phyloP scores from a whole-genome alignment of 1,140 invertebrate genomes.

The Steinernema khuongi region DNA sequence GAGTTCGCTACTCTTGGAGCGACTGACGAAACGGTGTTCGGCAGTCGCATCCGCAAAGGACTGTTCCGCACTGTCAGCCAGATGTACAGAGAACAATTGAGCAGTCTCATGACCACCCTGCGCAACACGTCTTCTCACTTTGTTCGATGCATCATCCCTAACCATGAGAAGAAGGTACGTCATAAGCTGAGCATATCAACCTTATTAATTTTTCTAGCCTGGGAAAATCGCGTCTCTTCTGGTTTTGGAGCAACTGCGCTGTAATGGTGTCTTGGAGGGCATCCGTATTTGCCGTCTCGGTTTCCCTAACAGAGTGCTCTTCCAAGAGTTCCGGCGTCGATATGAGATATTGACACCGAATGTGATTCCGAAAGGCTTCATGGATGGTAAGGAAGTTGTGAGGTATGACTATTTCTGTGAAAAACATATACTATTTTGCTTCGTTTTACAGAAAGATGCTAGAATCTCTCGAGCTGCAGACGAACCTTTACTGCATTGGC shows the following conservation, averaged over 20 bases:
- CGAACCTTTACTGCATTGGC: conserved; percentile 89
- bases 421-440: background rate
- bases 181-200: conserved; percentile 11
- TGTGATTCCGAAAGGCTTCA: conserved; percentile 95
- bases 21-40: conserved; percentile 89
- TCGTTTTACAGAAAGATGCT: conserved; percentile 65
- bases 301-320: conserved; percentile 80
- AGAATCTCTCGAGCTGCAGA: conserved; percentile 85
- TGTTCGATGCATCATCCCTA: conserved; percentile 99
- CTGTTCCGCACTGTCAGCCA: conserved; percentile 97
- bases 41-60: conserved; percentile 70
- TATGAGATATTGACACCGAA: conserved; percentile 96
- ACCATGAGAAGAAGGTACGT: conserved; percentile 91
- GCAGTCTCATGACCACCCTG: conserved; percentile 90
- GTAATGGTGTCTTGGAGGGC: conserved; percentile 97
- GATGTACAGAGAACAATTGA: conserved; percentile 94
- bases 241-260: conserved; percentile 90
- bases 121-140: conserved; percentile 98
- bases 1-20: conserved; percentile 97
- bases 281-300: conserved; percentile 98
- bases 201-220: conserved; percentile 63
- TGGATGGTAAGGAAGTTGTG: conserved; percentile 99
- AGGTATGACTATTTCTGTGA: conserved; percentile 67
- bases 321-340: conserved; percentile 72
- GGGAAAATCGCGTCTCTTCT: conserved; percentile 94